Evolutionary conservation across 1,140 invertebrate species (phyloP).

Genomic region (Copidosoma floridanum): DNA sequence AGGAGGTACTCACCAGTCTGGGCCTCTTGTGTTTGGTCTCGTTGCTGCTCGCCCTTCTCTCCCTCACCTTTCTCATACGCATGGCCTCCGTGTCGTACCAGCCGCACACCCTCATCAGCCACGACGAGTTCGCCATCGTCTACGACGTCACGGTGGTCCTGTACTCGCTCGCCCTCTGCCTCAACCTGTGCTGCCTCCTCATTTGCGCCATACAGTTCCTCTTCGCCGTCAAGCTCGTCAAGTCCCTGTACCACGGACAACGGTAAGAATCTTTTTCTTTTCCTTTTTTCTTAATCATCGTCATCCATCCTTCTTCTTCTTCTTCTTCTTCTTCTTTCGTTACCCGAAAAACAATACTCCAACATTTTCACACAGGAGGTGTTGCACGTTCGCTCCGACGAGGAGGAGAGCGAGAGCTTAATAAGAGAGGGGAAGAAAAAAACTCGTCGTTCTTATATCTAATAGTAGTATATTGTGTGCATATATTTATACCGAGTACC

Average conservation of each 20-base stretch:
- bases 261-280: no score
- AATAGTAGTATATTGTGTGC: no score
- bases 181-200: constrained; percentile 86
- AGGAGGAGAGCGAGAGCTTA: no score
- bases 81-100: constrained; percentile 68
- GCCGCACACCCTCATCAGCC: constrained; percentile 60
- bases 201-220: constrained; percentile 93
- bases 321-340: no score
- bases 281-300: no score
- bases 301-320: no score
- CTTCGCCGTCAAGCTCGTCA: constrained; percentile 86
- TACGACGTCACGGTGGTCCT: constrained; percentile 88
- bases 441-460: no score
- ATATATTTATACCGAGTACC: no score
- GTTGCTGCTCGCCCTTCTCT: constrained; percentile 76
- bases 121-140: constrained; percentile 80
- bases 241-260: constrained; percentile 62
- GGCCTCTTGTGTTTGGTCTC: constrained; percentile 83
- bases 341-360: no score
- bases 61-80: constrained; percentile 80
- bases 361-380: no score
- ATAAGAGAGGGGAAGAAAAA: no score
- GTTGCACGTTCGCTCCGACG: no score
- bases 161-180: constrained; percentile 80
- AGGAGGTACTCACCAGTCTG: constrained; percentile 81